Evolutionary conservation across 2,888 invertebrate genomes (phyloP).

Genomic region (Cantharis lateralis): DNA sequence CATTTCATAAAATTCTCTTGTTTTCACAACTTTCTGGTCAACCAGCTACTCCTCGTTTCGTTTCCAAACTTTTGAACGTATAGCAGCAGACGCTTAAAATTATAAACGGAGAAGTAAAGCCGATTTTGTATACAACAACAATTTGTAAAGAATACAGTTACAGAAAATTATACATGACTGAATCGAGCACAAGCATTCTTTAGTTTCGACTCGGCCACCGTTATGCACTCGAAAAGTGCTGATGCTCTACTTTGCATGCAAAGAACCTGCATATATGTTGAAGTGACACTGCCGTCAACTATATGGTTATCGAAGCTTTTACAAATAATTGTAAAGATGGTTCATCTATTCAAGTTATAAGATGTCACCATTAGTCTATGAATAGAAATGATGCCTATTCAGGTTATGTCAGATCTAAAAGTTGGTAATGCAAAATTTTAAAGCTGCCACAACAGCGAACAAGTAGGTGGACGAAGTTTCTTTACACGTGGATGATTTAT

Average conservation of each 20-base stretch:
- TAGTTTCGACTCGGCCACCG: neutral
- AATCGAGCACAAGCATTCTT: neutral
- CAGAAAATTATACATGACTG: neutral
- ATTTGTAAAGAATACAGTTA: neutral
- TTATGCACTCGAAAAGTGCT: neutral
- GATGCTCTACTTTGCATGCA: neutral
- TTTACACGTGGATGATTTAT: conserved; percentile 31
- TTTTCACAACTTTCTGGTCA: neutral
- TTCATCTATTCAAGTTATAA: conserved; percentile 3
- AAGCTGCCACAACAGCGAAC: conserved; percentile 12
- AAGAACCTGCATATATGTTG: neutral
- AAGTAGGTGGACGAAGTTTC: conserved; percentile 21
- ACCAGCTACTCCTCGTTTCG: neutral
- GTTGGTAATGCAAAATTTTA: conserved; percentile 17
- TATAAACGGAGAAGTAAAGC: neutral
- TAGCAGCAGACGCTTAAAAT: neutral
- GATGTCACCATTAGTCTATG: conserved; percentile 1
- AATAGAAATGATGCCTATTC: conserved; percentile 1
- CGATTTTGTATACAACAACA: neutral
- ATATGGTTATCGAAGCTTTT: neutral
- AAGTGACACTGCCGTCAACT: neutral
- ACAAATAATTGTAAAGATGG: neutral
- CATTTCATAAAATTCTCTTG: neutral
- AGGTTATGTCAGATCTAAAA: conserved; percentile 18
- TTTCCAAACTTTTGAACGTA: neutral